Base-by-base conservation (phyloP, 2,888 invertebrate genomes). In the Erebia aethiops region DNA sequence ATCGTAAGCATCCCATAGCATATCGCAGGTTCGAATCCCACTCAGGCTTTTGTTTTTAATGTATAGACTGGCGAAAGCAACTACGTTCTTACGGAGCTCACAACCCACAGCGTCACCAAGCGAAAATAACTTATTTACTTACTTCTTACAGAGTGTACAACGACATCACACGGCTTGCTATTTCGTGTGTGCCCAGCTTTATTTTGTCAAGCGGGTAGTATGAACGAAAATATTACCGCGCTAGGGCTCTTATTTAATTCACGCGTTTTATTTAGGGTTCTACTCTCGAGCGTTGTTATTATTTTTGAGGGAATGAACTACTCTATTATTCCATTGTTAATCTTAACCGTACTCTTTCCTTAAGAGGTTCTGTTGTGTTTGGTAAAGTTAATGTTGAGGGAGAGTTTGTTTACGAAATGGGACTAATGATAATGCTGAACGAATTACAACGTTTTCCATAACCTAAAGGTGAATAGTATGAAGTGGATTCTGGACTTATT, bases 201-300 rank as follows among this genome's bases (percentile, higher is more conserved):
- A 75, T 74, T 74, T 74, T 74, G 75, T 67, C 67, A 64, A 77
- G 76, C 74, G 76, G 75, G 75, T 72, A 72, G 75, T 75, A 68
- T 63, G 60, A 57, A 71, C 52, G 41, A 64, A 73, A 75, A 77
- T 75, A 76, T 77, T 75, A 75, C 61, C 56, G 69, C 67, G 67
- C 69, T 58, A 56, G 58, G 69, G 74, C 67, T 65, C 71, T 67
- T 69, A 54, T 71, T 71, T 70, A 70, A 74, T 76, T 75, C 71
- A 67, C 70, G 58, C 62, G 63, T 73, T 67, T 75, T 67, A 61
- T 57, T 41, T 66, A 16, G 65, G 58, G 71, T 11, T 64, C 62
- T 60, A 61, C 41, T 21, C 62, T 69, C 49, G 69, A 69, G 57
- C 18, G 46, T 56, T n/a, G 21, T 60, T 51, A 58, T 71, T 71